A percentile compares a stretch with the other conserved stretches of the same genome.
phyloP scores from a whole-genome alignment of 2,113 vertebrate genomes.

The Eulemur rufifrons region DNA sequence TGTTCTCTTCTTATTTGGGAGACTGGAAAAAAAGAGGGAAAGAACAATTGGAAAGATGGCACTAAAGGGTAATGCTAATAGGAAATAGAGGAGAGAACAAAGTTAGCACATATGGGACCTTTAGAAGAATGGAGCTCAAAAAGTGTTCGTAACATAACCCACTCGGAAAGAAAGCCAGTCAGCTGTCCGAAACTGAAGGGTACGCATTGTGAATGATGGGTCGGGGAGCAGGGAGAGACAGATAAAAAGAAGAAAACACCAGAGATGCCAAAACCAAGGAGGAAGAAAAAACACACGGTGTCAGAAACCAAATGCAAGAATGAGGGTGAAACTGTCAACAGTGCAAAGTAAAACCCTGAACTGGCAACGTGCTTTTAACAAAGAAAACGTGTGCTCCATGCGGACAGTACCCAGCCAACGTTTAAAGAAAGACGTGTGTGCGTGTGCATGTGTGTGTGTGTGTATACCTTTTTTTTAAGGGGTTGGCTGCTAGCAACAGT shows the following conservation, averaged over 20 bases:
- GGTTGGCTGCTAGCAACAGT: not conserved
- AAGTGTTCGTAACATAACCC: not conserved
- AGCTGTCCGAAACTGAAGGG: not conserved
- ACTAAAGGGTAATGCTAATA: not conserved
- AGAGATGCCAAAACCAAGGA: constrained; percentile 30
- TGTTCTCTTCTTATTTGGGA: not conserved
- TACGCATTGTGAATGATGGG: not conserved
- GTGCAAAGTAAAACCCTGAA: not conserved
- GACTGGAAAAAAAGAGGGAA: not conserved
- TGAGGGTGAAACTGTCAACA: not conserved
- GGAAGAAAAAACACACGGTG: not conserved
- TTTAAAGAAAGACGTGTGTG: not conserved
- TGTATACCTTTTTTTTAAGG: not conserved
- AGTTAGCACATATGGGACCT: not conserved
- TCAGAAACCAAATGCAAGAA: constrained; percentile 37
- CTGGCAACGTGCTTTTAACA: not conserved
- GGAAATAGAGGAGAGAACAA: not conserved
- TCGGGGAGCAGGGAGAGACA: not conserved
- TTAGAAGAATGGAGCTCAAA: not conserved
- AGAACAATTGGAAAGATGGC: not conserved
- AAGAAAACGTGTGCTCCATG: constrained; percentile 31
- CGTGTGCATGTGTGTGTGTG: no score
- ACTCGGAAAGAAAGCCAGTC: not conserved
- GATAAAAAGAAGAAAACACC: constrained; percentile 47
- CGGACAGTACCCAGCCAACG: not conserved